These are phyloP conservation scores for Cinclus mexicanus DNA, from an alignment of 2,113 vertebrate species.

Conservation along the genomic window DNA sequence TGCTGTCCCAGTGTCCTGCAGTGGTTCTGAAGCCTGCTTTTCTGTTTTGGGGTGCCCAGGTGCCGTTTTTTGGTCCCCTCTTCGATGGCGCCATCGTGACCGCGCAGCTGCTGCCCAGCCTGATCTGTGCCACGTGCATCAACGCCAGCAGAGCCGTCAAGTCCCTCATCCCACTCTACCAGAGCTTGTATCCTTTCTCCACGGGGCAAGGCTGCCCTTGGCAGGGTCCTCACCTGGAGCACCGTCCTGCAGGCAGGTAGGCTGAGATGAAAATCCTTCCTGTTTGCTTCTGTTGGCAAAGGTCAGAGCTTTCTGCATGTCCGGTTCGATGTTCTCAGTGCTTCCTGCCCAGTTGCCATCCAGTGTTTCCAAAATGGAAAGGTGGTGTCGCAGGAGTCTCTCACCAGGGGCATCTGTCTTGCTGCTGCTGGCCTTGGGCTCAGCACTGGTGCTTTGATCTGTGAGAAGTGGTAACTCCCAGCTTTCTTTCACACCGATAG, in stretches of 20 bases:
- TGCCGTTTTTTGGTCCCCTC: conserved; percentile 96
- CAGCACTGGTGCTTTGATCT: neutral
- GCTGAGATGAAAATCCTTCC: neutral
- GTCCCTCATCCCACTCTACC: conserved; percentile 94
- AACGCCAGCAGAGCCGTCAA: conserved; percentile 98
- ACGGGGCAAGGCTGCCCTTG: neutral
- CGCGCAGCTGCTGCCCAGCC: conserved; percentile 88
- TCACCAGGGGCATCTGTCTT: neutral
- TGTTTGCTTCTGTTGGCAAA: neutral
- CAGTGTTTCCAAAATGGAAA: neutral
- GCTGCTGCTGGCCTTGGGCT: neutral
- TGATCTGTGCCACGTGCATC: conserved; percentile 95
- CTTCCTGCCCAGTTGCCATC: too few species aligned
- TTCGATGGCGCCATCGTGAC: conserved; percentile 95
- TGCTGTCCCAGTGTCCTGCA: neutral
- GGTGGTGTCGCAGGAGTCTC: neutral
- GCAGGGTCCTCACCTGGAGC: neutral
- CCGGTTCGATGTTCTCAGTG: neutral
- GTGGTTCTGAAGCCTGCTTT: neutral
- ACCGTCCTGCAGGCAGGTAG: conserved; percentile 38
- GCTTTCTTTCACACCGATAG: neutral
- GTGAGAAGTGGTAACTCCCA: neutral
- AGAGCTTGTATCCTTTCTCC: conserved; percentile 98
- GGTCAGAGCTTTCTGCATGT: accelerated
- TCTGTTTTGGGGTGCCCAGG: conserved; percentile 71